These are phyloP conservation scores for Glyptemys insculpta DNA, from an alignment of 2,797 vertebrate genomes.

Conservation along the genomic window DNA sequence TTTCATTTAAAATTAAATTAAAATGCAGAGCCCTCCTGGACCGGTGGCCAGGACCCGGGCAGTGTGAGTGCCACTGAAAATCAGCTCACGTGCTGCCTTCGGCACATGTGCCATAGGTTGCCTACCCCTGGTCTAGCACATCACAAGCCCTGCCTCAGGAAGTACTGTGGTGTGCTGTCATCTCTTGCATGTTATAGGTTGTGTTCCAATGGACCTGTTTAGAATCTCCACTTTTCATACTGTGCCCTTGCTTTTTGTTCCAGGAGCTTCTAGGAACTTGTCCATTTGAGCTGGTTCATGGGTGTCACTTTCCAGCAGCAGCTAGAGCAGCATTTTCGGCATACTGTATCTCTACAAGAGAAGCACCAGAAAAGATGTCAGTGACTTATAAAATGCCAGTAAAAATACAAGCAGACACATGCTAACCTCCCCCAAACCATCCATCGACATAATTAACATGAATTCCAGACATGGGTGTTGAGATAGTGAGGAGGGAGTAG, in stretches of 20 bases:
- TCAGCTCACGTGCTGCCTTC: no score
- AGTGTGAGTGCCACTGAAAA: no score
- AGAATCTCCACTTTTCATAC: slow-evolving; percentile 61
- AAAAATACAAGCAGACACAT: background rate
- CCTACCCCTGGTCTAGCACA: slow-evolving; percentile 15
- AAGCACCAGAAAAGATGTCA: background rate
- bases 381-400: background rate
- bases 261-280: slow-evolving; percentile 53
- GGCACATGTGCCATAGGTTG: no score
- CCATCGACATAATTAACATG: background rate
- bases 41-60: no score
- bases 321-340: slow-evolving; percentile 1
- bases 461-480: background rate
- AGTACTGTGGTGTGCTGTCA: background rate
- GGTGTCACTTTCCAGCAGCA: background rate
- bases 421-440: background rate
- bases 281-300: slow-evolving; percentile 33
- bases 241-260: slow-evolving; percentile 36
- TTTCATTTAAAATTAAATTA: no score
- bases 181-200: slow-evolving; percentile 63
- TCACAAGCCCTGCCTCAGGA: slow-evolving; percentile 53
- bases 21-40: no score
- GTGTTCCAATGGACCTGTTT: slow-evolving; percentile 46
- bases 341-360: background rate
- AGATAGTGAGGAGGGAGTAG: background rate